Evolutionary conservation across 2,113 vertebrate genomes (phyloP).

Genomic region (Lepus americanus): DNA sequence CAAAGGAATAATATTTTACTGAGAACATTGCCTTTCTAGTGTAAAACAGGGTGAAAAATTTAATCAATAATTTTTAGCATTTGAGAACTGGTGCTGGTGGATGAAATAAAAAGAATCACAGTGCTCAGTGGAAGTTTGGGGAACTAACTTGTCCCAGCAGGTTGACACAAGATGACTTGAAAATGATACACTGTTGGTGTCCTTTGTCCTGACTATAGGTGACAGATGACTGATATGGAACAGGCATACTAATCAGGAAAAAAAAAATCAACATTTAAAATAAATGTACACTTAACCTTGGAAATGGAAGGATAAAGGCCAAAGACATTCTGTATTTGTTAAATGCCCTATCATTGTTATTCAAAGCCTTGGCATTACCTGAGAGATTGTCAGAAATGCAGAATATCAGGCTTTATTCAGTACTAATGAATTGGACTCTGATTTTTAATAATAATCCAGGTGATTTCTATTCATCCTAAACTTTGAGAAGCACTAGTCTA

Average conservation of each 20-base stretch:
- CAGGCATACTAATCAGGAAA: neutral
- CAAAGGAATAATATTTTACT: neutral
- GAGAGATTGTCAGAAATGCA: neutral
- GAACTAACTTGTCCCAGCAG: slow-evolving; percentile 68
- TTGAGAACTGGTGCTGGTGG: neutral
- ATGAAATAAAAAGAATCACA: neutral
- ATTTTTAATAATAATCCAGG: neutral
- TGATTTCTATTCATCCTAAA: neutral
- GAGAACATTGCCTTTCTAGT: neutral
- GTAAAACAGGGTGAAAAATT: slow-evolving; percentile 18
- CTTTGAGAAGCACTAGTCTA: neutral
- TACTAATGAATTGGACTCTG: neutral
- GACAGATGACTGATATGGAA: slow-evolving; percentile 52
- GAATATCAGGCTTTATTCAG: neutral
- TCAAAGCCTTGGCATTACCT: neutral
- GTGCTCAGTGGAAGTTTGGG: slow-evolving; percentile 9
- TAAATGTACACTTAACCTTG: neutral
- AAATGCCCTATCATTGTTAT: neutral
- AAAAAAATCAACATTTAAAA: neutral
- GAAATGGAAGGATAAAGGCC: neutral
- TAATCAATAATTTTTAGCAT: slow-evolving; percentile 51
- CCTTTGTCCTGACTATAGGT: slow-evolving; percentile 56
- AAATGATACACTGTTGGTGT: slow-evolving; percentile 65
- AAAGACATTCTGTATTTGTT: neutral
- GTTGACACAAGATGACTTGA: slow-evolving; percentile 58